Base-by-base conservation (phyloP, 2,797 vertebrate species). In the Sebastes dallii region DNA sequence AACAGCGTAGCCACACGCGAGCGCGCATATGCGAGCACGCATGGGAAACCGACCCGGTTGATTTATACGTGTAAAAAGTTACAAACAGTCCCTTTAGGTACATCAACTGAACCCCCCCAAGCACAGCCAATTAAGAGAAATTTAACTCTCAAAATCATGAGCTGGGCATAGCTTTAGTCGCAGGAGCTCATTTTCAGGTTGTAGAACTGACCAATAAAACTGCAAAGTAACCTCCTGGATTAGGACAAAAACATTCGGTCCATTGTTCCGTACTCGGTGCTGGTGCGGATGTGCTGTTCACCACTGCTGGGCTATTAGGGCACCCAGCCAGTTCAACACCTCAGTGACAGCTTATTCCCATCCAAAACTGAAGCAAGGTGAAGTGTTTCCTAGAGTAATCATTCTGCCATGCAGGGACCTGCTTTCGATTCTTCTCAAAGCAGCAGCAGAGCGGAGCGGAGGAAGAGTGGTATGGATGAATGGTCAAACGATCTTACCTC, bases 321-420 rank as follows among this genome's bases (percentile, higher is more conserved):
- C 60, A 70, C 5, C 69, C 69, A 77, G 56, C 27, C 36, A 52
- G 65, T 81, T 82, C 66, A 85, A 73, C 64, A 81, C 56, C 18
- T 72, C 59, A 27, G 64, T n/a, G 62, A 66, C 12, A n/a, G 60
- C 55, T 32, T 64, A 59, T 78, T 78, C 52, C 58, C 30, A 59
- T 62, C 18, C 16, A 78, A 78, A 50, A 77, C 24, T 34, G n/a
- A 68, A 71, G 64, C 54, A 71, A 83, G 30, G 34, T 56, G 66
- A 77, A 78, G 46, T 32, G 66, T 56, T 56, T 66, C 29, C 72
- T 30, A 11, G 27, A 73, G 59, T 56, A 71, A 73, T 77, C 54
- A 71, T 4, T 79, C 78, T 46, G 10, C 13, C 50, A 64, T 79
- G 11, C 61, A 67, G 6, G 6, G n/a, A 20, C 50, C 14, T 22